These are phyloP conservation scores for Gavialis gangeticus DNA, from an alignment of 2,113 vertebrate genomes.

Conservation along the genomic window DNA sequence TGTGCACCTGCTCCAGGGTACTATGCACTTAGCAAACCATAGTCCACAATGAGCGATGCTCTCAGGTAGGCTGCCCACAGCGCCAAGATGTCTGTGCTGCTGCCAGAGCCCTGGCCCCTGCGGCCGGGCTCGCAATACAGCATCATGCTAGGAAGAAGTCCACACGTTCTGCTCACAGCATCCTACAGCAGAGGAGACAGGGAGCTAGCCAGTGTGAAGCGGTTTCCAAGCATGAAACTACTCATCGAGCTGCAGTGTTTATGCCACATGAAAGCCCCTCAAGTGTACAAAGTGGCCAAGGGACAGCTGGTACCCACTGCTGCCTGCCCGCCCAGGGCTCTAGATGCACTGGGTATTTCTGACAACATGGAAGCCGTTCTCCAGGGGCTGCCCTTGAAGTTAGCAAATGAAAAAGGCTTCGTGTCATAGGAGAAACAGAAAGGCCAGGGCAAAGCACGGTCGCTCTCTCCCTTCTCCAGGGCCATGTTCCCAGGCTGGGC, in stretches of 20 bases:
- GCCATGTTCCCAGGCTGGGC: not conserved
- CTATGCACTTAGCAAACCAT: conserved; percentile 1
- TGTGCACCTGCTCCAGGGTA: conserved; percentile 42
- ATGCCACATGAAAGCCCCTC: too few relatives aligned
- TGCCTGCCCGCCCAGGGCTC: too few relatives aligned
- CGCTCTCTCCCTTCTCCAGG: not conserved
- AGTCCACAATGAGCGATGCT: rapidly evolving
- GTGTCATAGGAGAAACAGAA: not conserved
- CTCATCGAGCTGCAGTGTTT: too few relatives aligned
- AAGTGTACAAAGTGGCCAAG: too few relatives aligned
- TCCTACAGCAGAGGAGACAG: not conserved
- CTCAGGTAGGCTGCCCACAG: not conserved
- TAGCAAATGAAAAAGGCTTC: not conserved
- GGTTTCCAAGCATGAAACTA: too few relatives aligned
- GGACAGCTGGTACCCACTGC: too few relatives aligned
- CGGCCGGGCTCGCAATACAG: not conserved
- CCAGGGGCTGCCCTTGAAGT: not conserved
- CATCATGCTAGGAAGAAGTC: too few relatives aligned
- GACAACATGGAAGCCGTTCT: not conserved
- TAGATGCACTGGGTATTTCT: too few relatives aligned
- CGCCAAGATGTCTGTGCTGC: rapidly evolving
- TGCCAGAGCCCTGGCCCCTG: not conserved
- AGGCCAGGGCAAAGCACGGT: not conserved
- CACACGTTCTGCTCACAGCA: not conserved
- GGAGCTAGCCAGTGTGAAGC: too few relatives aligned